A percentile compares a stretch with the other conserved stretches of the same genome.
phyloP scores from a whole-genome alignment of 1,140 invertebrate genomes.

The Dolichoris vasculosae region DNA sequence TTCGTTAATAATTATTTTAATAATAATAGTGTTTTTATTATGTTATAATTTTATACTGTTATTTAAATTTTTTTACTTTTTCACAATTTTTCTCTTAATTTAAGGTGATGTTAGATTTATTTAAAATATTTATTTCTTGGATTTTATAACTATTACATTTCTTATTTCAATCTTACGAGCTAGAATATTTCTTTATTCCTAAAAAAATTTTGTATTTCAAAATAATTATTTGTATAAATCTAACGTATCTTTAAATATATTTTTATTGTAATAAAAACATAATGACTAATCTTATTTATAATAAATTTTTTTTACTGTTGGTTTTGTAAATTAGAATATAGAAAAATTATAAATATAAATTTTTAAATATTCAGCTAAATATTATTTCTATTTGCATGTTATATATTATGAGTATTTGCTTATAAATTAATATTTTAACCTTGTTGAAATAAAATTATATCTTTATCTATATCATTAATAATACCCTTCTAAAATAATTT shows the following conservation, averaged over 20 bases:
- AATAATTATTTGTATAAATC: not conserved
- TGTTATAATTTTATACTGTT: slow-evolving; percentile 10
- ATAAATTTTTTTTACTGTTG: slow-evolving; percentile 22
- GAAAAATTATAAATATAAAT: not conserved
- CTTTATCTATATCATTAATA: slow-evolving; percentile 36
- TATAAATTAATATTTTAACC: not conserved
- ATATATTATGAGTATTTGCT: not conserved
- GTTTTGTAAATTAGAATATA: slow-evolving; percentile 20
- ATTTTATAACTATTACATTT: not conserved
- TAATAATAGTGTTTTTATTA: slow-evolving; percentile 17
- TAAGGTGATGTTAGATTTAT: slow-evolving; percentile 3
- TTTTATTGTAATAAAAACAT: not conserved
- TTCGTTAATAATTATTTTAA: slow-evolving; percentile 35
- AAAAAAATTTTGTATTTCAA: not conserved
- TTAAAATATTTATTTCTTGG: not conserved
- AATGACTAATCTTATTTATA: not conserved
- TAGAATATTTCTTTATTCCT: not conserved
- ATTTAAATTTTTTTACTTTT: slow-evolving; percentile 18
- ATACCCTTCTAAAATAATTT: slow-evolving; percentile 1
- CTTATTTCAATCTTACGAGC: not conserved
- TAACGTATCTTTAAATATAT: not conserved
- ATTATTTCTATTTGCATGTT: slow-evolving; percentile 26
- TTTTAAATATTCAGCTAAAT: not conserved
- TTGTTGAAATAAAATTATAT: slow-evolving; percentile 24
- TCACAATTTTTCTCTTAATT: not conserved